A percentile compares a stretch with the other conserved stretches of the same genome.
phyloP scores from a whole-genome alignment of 2,797 vertebrate genomes.

The Centroberyx gerrardi region DNA sequence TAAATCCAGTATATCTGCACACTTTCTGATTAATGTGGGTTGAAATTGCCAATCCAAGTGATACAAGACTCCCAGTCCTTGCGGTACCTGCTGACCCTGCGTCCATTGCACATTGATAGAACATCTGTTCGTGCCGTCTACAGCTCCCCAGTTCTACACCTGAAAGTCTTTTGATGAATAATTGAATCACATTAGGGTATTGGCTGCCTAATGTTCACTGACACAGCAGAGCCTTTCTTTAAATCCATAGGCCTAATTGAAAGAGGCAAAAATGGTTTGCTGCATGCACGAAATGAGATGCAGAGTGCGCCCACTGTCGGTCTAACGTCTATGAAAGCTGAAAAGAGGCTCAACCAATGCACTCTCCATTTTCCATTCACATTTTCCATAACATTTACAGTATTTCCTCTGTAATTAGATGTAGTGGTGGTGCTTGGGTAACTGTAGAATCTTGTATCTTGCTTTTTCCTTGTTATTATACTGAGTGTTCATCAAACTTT shows the following conservation, averaged over 20 bases:
- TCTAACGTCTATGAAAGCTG: too few species aligned
- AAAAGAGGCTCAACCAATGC: too few species aligned
- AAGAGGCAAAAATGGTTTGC: neutral
- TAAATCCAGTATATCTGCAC: neutral
- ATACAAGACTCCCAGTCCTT: neutral
- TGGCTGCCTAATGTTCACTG: neutral
- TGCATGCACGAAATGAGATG: neutral
- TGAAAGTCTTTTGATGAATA: slow-evolving; percentile 50
- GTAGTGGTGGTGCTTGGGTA: too few species aligned
- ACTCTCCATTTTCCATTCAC: neutral
- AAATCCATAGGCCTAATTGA: neutral
- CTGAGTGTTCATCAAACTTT: too few species aligned
- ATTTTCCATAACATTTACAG: neutral
- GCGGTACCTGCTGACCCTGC: slow-evolving; percentile 1
- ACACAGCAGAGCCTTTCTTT: slow-evolving; percentile 14
- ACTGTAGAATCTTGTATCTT: too few species aligned
- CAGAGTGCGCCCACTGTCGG: neutral
- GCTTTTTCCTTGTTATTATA: too few species aligned
- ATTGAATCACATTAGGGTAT: slow-evolving; percentile 18
- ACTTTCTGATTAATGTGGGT: neutral
- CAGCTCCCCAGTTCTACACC: slow-evolving; percentile 6
- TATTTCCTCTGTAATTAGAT: too few species aligned
- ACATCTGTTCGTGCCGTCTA: slow-evolving; percentile 28
- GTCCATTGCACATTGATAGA: slow-evolving; percentile 12
- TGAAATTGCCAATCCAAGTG: neutral